Evolutionary conservation across 2,797 vertebrate species (phyloP).

Genomic region (Thunnus albacares): DNA sequence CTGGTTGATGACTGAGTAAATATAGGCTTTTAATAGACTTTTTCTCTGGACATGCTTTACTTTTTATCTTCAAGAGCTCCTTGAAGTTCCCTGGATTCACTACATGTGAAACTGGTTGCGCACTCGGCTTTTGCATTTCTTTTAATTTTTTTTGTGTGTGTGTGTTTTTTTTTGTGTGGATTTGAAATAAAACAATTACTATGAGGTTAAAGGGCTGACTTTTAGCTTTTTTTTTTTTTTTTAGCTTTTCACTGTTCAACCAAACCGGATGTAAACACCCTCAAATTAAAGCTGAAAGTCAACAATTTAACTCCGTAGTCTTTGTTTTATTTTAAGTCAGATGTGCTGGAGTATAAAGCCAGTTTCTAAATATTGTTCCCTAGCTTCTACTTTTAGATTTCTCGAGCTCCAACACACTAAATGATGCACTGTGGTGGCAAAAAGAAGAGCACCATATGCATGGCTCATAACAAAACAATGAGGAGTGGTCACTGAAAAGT

Average conservation of each 20-base stretch:
- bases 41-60: neutral
- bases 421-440: neutral
- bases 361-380: no score
- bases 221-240: no score
- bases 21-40: neutral
- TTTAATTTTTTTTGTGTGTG: neutral
- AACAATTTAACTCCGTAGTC: no score
- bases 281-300: no score
- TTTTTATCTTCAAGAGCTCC: neutral
- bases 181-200: neutral
- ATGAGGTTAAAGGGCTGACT: no score
- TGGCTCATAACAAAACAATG: constrained; percentile 42
- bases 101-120: neutral
- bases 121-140: no score
- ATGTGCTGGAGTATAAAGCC: no score
- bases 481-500: constrained; percentile 48
- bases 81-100: neutral
- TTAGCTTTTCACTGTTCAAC: no score
- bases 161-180: neutral
- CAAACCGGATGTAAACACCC: no score
- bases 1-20: neutral
- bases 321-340: no score
- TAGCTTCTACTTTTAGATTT: constrained; percentile 19
- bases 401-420: constrained; percentile 3
- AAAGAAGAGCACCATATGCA: constrained; percentile 30